phyloP scores from a whole-genome alignment of 2,797 vertebrate genomes.

The Ctenosaura bakeri region DNA sequence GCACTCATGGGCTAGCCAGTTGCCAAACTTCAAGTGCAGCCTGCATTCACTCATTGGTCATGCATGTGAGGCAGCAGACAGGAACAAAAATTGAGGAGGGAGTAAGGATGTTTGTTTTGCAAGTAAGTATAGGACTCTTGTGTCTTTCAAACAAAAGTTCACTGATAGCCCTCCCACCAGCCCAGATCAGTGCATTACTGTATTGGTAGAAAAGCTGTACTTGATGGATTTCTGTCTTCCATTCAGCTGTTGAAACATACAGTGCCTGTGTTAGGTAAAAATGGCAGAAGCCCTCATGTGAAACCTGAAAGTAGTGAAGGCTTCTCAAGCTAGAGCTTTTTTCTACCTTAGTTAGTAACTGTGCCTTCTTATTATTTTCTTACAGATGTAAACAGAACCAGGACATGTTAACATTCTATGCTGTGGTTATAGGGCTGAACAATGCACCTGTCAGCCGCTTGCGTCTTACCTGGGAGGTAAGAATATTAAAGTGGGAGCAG shows the following conservation, averaged over 20 bases:
- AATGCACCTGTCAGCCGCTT: conserved; percentile 92
- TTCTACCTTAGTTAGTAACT: background rate
- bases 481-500: background rate
- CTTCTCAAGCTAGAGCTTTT: background rate
- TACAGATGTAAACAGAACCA: conserved; percentile 96
- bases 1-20: background rate
- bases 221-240: background rate
- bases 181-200: background rate
- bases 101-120: background rate
- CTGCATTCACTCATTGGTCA: background rate
- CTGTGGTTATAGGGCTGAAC: conserved; percentile 92
- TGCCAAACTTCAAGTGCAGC: background rate
- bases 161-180: background rate
- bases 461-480: conserved; percentile 96
- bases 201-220: background rate
- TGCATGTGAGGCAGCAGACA: background rate
- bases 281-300: background rate
- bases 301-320: background rate
- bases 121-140: background rate
- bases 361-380: background rate
- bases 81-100: background rate
- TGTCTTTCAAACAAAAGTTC: background rate
- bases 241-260: background rate
- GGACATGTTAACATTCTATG: conserved; percentile 94
- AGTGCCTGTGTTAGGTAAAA: background rate